Conservation (phyloP, 2,888 invertebrate genomes). For the Halictus quadricinctus region DNA sequence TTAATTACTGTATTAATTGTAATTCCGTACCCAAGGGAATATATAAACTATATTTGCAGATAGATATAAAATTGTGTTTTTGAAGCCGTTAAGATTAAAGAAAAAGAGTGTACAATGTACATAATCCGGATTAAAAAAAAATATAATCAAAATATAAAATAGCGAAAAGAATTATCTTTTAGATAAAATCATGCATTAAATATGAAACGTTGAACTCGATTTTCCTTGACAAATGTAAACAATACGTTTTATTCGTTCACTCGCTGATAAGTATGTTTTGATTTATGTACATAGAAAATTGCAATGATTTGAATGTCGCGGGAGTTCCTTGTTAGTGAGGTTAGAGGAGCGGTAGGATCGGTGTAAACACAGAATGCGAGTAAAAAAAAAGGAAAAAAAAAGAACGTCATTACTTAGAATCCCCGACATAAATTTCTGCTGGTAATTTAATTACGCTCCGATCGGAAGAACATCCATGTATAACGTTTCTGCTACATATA, state of each 20-base stretch:
- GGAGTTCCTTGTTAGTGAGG: neutral
- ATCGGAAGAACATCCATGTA: neutral
- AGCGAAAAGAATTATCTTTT: neutral
- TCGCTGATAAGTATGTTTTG: neutral
- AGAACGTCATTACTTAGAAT: neutral
- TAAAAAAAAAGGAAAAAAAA: no score
- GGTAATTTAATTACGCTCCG: conserved; percentile 4
- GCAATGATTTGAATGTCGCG: neutral
- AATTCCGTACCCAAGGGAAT: neutral
- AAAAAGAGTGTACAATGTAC: neutral
- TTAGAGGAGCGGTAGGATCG: neutral
- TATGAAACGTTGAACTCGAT: neutral
- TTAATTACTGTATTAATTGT: neutral
- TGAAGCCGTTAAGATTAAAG: neutral
- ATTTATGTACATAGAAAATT: neutral
- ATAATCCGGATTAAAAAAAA: neutral
- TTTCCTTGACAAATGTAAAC: neutral
- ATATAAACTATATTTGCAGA: neutral
- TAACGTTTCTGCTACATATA: conserved; percentile 5
- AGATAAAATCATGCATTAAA: neutral
- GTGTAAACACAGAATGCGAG: neutral
- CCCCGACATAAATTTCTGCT: neutral
- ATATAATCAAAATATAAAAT: neutral
- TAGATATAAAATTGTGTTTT: neutral
- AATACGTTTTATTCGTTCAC: neutral